Base-by-base conservation (phyloP, 2,797 vertebrate species). In the Pitangus sulphuratus region DNA sequence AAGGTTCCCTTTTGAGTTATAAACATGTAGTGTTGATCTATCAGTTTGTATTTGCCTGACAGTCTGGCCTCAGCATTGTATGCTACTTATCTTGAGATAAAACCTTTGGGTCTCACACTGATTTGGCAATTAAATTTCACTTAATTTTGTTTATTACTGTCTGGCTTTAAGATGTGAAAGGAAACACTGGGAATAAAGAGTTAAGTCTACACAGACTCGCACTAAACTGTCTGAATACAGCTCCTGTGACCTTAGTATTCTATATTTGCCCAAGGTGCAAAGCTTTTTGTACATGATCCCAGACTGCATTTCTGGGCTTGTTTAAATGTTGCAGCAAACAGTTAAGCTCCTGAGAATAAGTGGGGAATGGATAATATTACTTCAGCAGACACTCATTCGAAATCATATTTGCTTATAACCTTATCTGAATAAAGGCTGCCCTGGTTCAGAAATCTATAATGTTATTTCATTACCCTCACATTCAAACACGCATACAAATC, bases 391-490 rank as follows among this genome's bases (percentile, higher is more conserved):
- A 39, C 54, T 94, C 66, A 66, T 85, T 90, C 62, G 25, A 82
- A 94, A 94, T 47, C 44, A 35, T 84, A 72, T 91, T 93, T 91
- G 79, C 85, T 88, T 91, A 78, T 94, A 95, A 94, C 85, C 83
- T 90, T 81, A 86, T 93, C 72, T 90, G 91, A 86, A 94, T 82
- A 93, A 93, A 94, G 77, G 54, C 92, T 94, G 83, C 85, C 74
- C 90, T 61, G 81, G 40, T 96, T 95, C 94, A 95, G 84, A 93
- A 92, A 87, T 91, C 94, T 90, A 17, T 93, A 75, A 96, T 92
- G 92, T 95, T 89, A 87, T 95, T 95, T 96, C 94, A 94, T 96
- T 95, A 91, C 87, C 48, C 76, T 94, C 85, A 40, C 85, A 93
- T 87, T 96, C 89, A 93, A 91, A 93, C 87, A 44, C 1, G 69